Evolutionary conservation across 2,888 invertebrate genomes (phyloP), one percentile per base, ranked within the genome.

Genomic region (Doris montereyensis): DNA sequence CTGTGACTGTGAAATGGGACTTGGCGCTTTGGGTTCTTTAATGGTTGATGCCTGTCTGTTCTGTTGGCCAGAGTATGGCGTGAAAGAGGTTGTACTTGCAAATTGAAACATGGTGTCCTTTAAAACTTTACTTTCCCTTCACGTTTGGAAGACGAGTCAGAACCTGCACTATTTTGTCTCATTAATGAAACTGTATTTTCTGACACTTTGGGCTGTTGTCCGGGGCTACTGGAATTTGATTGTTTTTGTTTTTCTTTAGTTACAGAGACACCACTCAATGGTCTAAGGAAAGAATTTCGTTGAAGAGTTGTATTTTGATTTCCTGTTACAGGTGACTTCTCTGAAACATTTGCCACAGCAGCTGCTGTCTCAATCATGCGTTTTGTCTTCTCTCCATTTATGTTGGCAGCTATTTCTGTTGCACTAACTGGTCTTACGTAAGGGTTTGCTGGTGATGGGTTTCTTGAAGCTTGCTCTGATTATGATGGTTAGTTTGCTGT

Each of bases 391-490:
- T 68, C 75, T 26, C 70, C 10, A 21, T 60, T 34, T 5, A 79
- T 68, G 35, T 68, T 60, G 28, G 68, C 58, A 24, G 78, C 78
- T 68, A 87, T 85, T 75, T 89, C 88, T 81, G 87, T 87, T 79
- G 89, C 89, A 88, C 88, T 89, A 8, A 89, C 81, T 4, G 89
- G 89, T 73, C 88, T 84, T 24, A 85, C 82, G 81, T 88, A 89
- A 0, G 88, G 88, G 78, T 88, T 87, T 24, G 26, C 2, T 0
- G 17, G 52, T 10, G 24, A 24, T 1, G 26, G n/a, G 3, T 1
- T 68, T 58, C 41, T 32, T n/a, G 35, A 4, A 35, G 62, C 10
- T 65, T 30, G 1, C 17, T n/a, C n/a, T n/a, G n/a, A n/a, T 57
- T 35, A 8, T 68, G 75, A 3, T 32, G 34, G 28, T 17, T 2